A percentile compares a stretch with the other conserved stretches of the same genome.
These are phyloP conservation scores for Yoshiicerus persimilis DNA, from an alignment of 1,140 invertebrate genomes.

Conservation along the genomic window DNA sequence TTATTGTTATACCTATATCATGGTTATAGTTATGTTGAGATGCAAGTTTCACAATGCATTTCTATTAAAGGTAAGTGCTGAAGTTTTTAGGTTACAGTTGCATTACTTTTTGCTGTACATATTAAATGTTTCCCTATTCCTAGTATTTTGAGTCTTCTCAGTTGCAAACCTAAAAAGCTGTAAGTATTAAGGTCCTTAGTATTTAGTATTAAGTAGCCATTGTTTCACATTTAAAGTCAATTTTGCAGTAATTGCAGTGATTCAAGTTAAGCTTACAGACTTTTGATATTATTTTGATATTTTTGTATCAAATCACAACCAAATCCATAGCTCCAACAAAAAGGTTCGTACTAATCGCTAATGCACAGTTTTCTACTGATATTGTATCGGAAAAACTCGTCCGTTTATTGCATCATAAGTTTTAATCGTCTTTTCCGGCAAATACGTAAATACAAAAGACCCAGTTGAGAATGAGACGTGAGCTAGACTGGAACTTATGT, in stretches of 20 bases:
- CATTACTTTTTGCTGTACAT: neutral
- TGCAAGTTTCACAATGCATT: neutral
- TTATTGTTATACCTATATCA: too few species aligned
- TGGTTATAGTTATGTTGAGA: too few species aligned
- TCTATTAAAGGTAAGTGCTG: neutral
- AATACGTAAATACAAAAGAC: neutral
- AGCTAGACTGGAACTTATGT: neutral
- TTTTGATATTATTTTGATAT: neutral
- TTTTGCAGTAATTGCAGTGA: neutral
- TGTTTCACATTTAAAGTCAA: neutral
- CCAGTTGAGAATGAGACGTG: neutral
- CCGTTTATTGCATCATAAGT: neutral
- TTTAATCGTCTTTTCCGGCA: neutral
- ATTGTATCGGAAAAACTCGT: too few species aligned
- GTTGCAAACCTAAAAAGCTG: neutral
- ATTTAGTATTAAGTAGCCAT: too few species aligned
- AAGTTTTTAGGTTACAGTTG: too few species aligned
- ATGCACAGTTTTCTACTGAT: too few species aligned
- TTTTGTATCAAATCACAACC: neutral
- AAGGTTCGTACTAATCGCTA: neutral
- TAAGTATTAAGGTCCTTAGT: neutral
- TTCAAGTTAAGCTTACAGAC: neutral
- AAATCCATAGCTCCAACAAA: neutral
- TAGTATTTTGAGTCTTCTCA: neutral
- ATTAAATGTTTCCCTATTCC: neutral